Percentiles rank a stretch among this genome's conserved stretches.
Evolutionary conservation across 2,888 invertebrate genomes (phyloP).

Genomic region (Myopa tessellatipennis): DNA sequence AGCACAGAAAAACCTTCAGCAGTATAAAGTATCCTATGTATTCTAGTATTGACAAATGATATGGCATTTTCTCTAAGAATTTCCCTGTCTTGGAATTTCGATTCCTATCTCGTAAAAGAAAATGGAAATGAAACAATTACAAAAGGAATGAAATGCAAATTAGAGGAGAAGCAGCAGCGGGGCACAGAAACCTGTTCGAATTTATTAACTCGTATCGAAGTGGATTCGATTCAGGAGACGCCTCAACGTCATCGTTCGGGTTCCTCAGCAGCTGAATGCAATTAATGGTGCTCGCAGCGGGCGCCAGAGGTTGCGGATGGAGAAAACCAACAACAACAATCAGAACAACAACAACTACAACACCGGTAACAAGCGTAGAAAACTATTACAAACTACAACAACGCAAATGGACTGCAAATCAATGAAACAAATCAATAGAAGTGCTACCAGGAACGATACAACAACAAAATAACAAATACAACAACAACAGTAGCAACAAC

Average conservation of each 20-base stretch:
- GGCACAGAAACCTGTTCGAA: neutral
- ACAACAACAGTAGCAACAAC: slow-evolving; percentile 13
- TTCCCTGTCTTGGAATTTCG: neutral
- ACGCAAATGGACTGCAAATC: slow-evolving; percentile 23
- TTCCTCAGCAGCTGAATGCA: neutral
- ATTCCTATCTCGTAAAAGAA: neutral
- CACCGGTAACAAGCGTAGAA: neutral
- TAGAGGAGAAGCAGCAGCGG: neutral
- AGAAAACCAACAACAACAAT: neutral
- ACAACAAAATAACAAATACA: neutral
- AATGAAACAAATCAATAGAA: slow-evolving; percentile 26
- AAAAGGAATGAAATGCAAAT: slow-evolving; percentile 12
- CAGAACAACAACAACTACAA: neutral
- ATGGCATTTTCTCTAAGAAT: too few relatives aligned
- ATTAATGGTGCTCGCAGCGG: slow-evolving; percentile 10
- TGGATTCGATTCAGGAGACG: too few relatives aligned
- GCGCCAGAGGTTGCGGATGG: neutral
- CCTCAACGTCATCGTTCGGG: too few relatives aligned
- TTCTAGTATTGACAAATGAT: too few relatives aligned
- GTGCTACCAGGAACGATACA: neutral
- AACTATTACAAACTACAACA: neutral
- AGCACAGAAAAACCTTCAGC: too few relatives aligned
- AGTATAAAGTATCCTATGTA: too few relatives aligned
- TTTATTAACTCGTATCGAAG: neutral
- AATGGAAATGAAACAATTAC: slow-evolving; percentile 16